Base-by-base conservation (phyloP, 2,888 invertebrate species). In the Sepioteuthis lessoniana region DNA sequence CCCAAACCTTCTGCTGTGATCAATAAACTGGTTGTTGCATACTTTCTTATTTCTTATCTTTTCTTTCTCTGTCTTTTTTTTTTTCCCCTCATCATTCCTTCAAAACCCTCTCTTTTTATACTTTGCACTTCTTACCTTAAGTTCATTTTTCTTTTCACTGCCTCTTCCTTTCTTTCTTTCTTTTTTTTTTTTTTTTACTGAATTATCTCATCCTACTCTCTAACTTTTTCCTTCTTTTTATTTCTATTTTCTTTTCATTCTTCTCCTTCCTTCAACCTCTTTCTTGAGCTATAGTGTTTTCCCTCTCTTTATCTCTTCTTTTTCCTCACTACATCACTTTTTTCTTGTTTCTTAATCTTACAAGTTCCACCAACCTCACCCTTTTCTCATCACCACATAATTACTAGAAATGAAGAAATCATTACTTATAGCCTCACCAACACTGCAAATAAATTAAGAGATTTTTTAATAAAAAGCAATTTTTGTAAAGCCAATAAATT, bases 1-100 rank as follows among this genome's bases (percentile, higher is more conserved):
- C n/a, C n/a, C 42, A 91, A 42, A 21, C n/a, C 35, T 47, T 42
- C 37, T 4, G 35, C 35, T n/a, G 91, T 38, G 91, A 91, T 91
- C 91, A 91, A 91, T 91, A 91, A 42, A 91, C 91, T 92, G 42
- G 47, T 47, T 92, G 92, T 92, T 92, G 92, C 92, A n/a, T 35
- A 76, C 76, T 76, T 55, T 55, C 55, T 55, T 35, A 19, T 76
- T 76, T 35, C 76, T 10, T 13, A 35, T 76, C n/a, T 76, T 16
- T n/a, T 76, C 76, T 31, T n/a, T n/a, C 76, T n/a, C 16, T 2
- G 7, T 31, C n/a, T n/a, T 31, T n/a, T 16, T 16, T n/a, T 10
- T 76, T 8, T 76, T 60, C 25, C 25, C 25, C 21, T 31, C 25
- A 7, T 60, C 60, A 47, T n/a, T 7, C n/a, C 16, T 76, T 35